Evolutionary conservation across 2,113 vertebrate genomes (phyloP).

Genomic region (Motacilla tschutschensis): DNA sequence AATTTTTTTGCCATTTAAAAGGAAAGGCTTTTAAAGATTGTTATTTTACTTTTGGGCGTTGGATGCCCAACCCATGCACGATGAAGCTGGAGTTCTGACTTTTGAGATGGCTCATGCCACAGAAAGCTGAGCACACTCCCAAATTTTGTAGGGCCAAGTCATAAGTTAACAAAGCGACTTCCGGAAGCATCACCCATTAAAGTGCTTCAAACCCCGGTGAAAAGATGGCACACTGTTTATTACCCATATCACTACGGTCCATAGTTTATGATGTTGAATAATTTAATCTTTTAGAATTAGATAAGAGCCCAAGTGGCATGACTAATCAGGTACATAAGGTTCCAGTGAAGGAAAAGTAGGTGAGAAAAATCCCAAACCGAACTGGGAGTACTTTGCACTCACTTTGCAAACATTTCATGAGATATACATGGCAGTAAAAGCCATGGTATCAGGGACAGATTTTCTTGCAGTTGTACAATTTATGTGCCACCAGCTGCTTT

Average conservation of each 20-base stretch:
- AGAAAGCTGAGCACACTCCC: neutral
- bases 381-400: neutral
- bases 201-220: neutral
- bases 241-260: too few relatives aligned
- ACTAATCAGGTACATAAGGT: neutral
- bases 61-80: neutral
- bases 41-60: neutral
- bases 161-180: rapidly evolving
- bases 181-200: neutral
- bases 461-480: neutral
- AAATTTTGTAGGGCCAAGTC: neutral
- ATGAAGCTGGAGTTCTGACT: neutral
- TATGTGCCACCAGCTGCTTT: neutral
- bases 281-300: neutral
- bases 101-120: rapidly evolving
- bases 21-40: neutral
- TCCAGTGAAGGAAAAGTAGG: neutral
- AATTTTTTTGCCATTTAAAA: neutral
- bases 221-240: neutral
- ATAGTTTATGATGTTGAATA: neutral
- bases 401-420: neutral
- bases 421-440: neutral
- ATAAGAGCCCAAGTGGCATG: neutral
- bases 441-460: too few relatives aligned
- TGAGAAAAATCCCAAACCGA: neutral